Evolutionary conservation across 2,113 vertebrate species (phyloP), one percentile per base, ranked within the genome.

Genomic region (Chaetodon auriga): DNA sequence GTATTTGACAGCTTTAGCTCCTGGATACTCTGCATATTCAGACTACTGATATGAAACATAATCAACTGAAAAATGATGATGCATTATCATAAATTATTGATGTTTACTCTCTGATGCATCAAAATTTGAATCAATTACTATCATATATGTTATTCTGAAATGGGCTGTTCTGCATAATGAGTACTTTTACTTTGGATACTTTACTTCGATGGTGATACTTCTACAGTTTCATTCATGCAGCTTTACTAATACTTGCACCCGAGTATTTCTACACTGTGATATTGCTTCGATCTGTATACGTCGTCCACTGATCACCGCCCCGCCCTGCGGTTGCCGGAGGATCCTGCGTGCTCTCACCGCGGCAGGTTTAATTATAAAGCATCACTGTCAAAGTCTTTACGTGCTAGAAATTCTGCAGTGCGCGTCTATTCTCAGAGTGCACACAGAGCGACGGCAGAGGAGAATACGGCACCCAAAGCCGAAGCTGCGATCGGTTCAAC

Each of bases 321-420:
- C 55, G n/a, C 77, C 80, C 75, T 41, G 79, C 79, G 81, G 85
- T 89, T 90, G 79, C 81, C 45, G n/a, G 57, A 65, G 81, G 72
- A 83, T 80, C 30, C 7, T 77, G 73, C 68, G n/a, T 69, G 81
- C 81, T 19, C n/a, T 54, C 69, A 53, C 58, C 41, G 15, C 12
- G 68, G 74, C 75, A 74, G 75, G 80, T 91, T 91, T 92, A 93
- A 95, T 92, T 93, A 88, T 93, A 93, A 93, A 90, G 66, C 85
- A 57, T 83, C 71, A 53, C 58, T 69, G 69, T 89, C 61, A 63
- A 74, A 85, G 75, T 66, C 62, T 78, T 78, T 75, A 58, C 23
- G 51, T 38, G 78, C 74, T 64, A 62, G 82, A 80, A 75, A 78
- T 86, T 66, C 65, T 71, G 35, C 84, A 73, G 73, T 80, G 86